Evolutionary conservation across 1,140 invertebrate genomes (phyloP).

Genomic region (Saccostrea echinata): DNA sequence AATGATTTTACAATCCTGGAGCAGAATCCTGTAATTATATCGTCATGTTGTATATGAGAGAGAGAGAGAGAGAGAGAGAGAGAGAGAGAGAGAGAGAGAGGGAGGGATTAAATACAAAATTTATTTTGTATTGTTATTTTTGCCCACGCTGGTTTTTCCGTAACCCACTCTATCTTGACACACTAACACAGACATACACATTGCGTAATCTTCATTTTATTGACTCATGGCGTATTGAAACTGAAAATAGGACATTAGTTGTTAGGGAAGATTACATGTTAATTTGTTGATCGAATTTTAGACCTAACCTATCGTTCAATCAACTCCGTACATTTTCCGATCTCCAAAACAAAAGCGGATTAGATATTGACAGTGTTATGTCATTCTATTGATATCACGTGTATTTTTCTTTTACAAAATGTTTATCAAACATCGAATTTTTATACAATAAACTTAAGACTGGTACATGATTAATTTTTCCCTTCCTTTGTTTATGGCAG

Average conservation of each 20-base stretch:
- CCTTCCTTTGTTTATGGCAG: not conserved
- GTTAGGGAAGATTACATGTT: too few relatives aligned
- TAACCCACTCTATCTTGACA: not conserved
- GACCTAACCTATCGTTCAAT: too few relatives aligned
- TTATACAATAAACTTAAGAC: not conserved
- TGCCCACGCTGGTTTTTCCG: not conserved
- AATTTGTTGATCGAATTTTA: too few relatives aligned
- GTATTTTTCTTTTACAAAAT: not conserved
- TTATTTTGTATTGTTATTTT: not conserved
- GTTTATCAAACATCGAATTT: not conserved
- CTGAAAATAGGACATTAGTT: not conserved
- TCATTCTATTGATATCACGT: not conserved
- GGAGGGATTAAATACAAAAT: not conserved
- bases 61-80: not conserved
- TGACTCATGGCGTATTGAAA: not conserved
- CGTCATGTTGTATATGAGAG: too few relatives aligned
- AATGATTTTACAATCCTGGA: too few relatives aligned
- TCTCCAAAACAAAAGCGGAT: constrained; percentile 6
- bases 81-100: constrained; percentile 41
- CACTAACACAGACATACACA: not conserved
- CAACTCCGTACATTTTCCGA: not conserved
- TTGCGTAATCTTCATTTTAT: not conserved
- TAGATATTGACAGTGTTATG: not conserved
- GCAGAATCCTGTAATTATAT: not conserved
- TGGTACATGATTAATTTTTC: not conserved